Conservation (phyloP, 2,797 vertebrate species). For the Urosaurus nigricauda region DNA sequence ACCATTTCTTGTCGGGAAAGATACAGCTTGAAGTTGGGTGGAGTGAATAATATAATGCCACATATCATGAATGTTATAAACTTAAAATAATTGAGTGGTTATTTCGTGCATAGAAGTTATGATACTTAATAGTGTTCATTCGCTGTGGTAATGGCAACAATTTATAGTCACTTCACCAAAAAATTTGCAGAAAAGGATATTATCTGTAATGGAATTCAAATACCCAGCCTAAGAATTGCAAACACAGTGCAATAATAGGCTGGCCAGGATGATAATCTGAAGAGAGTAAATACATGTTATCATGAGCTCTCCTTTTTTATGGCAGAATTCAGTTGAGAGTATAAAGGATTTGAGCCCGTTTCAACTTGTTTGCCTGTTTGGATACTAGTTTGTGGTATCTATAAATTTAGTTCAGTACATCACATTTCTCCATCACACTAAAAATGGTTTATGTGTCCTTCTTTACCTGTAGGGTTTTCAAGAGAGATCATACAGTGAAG, state of each 20-base stretch:
- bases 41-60: not conserved
- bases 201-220: not conserved
- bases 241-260: conserved; percentile 1
- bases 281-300: not conserved
- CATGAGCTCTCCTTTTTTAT: not conserved
- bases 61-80: conserved; percentile 4
- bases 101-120: conserved; percentile 9
- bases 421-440: not conserved
- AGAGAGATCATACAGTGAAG: not conserved
- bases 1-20: not conserved
- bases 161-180: conserved; percentile 6
- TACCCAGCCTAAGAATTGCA: conserved; percentile 1
- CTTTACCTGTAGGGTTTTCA: not conserved
- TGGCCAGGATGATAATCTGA: conserved; percentile 1
- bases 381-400: not conserved
- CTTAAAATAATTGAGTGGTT: conserved; percentile 9
- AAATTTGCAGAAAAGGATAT: conserved; percentile 13
- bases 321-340: not conserved
- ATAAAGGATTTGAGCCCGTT: not conserved
- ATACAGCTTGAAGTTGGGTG: too few species aligned
- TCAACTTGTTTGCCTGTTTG: not conserved
- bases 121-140: not conserved
- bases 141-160: conserved; percentile 5
- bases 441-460: not conserved
- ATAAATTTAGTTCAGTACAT: not conserved